A percentile compares a stretch with the other conserved stretches of the same genome.
These are phyloP conservation scores for Microtus ochrogaster DNA, from an alignment of 2,113 vertebrate genomes.

Conservation along the genomic window DNA sequence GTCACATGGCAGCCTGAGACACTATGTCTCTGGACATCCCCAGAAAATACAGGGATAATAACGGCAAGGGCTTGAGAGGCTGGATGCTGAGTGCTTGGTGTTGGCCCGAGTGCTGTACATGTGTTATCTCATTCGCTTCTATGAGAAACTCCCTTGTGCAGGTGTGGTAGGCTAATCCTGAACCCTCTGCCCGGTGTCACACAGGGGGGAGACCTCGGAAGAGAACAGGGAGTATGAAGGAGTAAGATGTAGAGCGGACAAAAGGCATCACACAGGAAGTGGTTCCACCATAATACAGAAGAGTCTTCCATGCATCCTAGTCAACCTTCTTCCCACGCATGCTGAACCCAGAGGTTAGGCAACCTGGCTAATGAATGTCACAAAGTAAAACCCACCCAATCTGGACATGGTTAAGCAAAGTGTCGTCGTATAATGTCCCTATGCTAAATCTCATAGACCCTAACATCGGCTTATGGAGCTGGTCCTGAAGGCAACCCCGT, in stretches of 20 bases:
- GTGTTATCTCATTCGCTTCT: neutral
- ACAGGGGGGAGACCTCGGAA: neutral
- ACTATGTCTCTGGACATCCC: neutral
- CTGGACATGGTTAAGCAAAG: neutral
- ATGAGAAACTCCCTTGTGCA: neutral
- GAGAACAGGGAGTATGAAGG: neutral
- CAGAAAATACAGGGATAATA: neutral
- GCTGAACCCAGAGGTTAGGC: neutral
- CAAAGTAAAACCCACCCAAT: conserved; percentile 38
- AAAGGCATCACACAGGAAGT: neutral
- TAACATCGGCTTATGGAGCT: neutral
- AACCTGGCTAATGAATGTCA: neutral
- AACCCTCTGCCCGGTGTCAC: neutral
- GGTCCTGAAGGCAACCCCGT: neutral
- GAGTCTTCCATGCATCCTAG: neutral
- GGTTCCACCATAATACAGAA: neutral
- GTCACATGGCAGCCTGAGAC: conserved; percentile 9
- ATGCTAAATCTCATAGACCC: neutral
- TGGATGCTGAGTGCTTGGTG: neutral
- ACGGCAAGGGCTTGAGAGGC: neutral
- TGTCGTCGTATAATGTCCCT: neutral
- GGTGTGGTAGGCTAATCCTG: neutral
- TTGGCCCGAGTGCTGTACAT: neutral
- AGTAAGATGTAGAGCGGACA: neutral
- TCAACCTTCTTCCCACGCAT: neutral